Conservation (phyloP, 2,113 vertebrate genomes). For the Athene cunicularia region DNA sequence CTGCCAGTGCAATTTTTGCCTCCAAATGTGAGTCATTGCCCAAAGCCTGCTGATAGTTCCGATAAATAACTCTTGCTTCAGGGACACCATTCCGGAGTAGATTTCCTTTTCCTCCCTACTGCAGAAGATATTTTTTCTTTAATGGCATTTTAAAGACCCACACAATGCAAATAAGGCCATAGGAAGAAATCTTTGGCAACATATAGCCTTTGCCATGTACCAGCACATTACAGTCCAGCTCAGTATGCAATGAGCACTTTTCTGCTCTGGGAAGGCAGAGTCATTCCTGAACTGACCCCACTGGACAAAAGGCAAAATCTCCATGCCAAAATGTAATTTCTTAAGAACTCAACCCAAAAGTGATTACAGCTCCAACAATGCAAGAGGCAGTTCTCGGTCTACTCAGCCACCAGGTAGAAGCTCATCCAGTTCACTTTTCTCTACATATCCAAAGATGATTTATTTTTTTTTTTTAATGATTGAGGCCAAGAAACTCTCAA, state of each 20-base stretch:
- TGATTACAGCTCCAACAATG: background rate
- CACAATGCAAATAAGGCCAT: background rate
- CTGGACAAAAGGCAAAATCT: background rate
- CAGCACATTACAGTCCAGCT: background rate
- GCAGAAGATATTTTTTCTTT: background rate
- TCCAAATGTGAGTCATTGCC: conserved; percentile 12
- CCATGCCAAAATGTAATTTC: background rate
- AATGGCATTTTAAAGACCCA: background rate
- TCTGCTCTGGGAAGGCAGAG: background rate
- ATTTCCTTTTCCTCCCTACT: background rate
- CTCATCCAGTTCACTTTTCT: background rate
- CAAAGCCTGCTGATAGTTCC: background rate
- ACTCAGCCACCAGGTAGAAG: background rate
- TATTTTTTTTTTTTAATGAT: background rate
- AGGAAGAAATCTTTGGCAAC: background rate
- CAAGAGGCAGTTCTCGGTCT: background rate
- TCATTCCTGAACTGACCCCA: background rate
- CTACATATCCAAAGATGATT: background rate
- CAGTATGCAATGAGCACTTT: background rate
- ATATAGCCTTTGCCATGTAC: background rate
- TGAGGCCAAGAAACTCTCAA: background rate
- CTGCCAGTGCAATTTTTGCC: background rate
- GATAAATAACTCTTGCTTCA: background rate
- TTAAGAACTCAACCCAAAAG: background rate
- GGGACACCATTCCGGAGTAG: background rate